phyloP scores from a whole-genome alignment of 2,113 vertebrate species.

The Bujurquina vittata region DNA sequence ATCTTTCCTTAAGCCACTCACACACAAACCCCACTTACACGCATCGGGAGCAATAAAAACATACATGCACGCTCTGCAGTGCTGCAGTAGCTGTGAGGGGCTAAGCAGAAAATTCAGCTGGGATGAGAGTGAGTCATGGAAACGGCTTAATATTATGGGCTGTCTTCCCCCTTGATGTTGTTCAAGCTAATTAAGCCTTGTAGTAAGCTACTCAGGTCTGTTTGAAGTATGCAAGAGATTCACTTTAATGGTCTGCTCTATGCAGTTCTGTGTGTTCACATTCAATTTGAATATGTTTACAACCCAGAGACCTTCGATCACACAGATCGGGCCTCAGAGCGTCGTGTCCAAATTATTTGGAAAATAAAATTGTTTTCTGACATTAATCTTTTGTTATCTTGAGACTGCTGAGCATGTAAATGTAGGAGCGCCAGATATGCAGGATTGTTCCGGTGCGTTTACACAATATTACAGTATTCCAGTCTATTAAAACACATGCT shows the following conservation, averaged over 20 bases:
- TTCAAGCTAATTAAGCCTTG: slow-evolving; percentile 66
- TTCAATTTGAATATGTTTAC: slow-evolving; percentile 57
- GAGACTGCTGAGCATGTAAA: neutral
- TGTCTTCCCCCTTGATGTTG: slow-evolving; percentile 66
- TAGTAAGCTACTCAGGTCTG: slow-evolving; percentile 51
- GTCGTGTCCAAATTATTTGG: neutral
- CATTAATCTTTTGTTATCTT: neutral
- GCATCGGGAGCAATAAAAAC: neutral
- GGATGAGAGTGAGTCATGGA: slow-evolving; percentile 66
- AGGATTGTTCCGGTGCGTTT: neutral
- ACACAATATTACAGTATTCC: neutral
- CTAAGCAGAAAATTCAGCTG: slow-evolving; percentile 44
- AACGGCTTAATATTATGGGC: slow-evolving; percentile 61
- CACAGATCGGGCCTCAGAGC: slow-evolving; percentile 1
- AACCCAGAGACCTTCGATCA: slow-evolving; percentile 25
- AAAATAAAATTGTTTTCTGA: neutral
- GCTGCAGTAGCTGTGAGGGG: slow-evolving; percentile 20
- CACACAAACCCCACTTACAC: neutral
- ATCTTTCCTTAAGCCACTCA: slow-evolving; percentile 10
- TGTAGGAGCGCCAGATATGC: neutral
- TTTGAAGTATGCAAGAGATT: slow-evolving; percentile 58
- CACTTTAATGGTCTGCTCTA: slow-evolving; percentile 39
- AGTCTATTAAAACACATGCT: neutral
- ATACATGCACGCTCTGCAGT: neutral
- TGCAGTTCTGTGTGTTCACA: slow-evolving; percentile 33